These are phyloP conservation scores for Eilema griseolum DNA, from an alignment of 2,888 invertebrate genomes.

Conservation along the genomic window DNA sequence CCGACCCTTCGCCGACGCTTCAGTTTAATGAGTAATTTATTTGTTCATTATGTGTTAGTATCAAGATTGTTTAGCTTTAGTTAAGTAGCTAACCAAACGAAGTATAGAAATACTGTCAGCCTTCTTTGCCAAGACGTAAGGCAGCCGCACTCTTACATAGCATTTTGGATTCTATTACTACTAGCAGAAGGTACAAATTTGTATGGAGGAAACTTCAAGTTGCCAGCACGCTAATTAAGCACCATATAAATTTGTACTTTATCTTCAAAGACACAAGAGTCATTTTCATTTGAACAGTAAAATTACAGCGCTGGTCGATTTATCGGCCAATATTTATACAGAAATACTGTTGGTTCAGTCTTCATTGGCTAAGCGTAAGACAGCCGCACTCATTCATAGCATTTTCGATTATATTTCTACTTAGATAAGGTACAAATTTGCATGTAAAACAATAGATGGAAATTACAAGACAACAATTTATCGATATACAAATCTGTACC, in stretches of 20 bases:
- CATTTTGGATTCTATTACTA: not conserved
- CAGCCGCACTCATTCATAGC: not conserved
- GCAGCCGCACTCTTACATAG: not conserved
- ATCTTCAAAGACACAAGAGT: not conserved
- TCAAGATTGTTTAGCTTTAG: too few relatives aligned
- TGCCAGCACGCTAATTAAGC: not conserved
- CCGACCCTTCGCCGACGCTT: too few relatives aligned
- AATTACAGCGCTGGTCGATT: not conserved
- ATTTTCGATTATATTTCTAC: not conserved
- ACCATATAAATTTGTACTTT: not conserved
- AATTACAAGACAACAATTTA: too few relatives aligned
- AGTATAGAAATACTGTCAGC: too few relatives aligned
- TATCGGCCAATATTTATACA: constrained; percentile 20
- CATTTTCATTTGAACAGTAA: not conserved
- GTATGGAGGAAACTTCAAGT: not conserved
- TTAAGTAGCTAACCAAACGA: too few relatives aligned
- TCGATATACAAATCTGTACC: too few relatives aligned
- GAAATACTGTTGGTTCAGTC: not conserved
- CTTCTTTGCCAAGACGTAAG: not conserved
- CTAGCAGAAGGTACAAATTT: not conserved
- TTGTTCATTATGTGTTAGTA: too few relatives aligned
- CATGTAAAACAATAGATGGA: not conserved
- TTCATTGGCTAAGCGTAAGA: not conserved
- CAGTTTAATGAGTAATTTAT: too few relatives aligned
- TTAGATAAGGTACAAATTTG: not conserved